Conservation (phyloP, 2,797 vertebrate species). For the Babyrousa celebensis region DNA sequence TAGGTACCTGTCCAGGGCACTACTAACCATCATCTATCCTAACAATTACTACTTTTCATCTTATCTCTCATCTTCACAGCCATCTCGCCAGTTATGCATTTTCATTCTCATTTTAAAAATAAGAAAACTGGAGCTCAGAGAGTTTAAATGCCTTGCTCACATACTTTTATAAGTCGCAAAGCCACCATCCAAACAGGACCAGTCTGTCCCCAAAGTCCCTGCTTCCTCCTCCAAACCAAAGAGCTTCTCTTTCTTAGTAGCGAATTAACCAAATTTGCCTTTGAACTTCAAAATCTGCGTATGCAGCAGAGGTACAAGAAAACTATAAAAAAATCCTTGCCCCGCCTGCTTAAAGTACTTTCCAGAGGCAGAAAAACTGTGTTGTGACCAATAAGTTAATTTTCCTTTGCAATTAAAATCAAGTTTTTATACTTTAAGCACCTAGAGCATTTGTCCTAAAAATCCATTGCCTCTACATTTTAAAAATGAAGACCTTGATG, state of each 20-base stretch:
- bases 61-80: not conserved
- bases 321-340: not conserved
- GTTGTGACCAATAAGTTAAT: not conserved
- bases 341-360: not conserved
- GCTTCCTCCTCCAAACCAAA: not conserved
- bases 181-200: not conserved
- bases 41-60: not conserved
- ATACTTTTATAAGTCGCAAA: not conserved
- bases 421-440: not conserved
- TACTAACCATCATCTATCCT: too few relatives aligned
- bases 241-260: not conserved
- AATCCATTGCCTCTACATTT: not conserved
- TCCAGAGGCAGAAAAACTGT: not conserved
- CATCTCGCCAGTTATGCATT: not conserved
- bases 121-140: not conserved
- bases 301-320: not conserved
- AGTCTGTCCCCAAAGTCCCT: not conserved
- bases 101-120: not conserved
- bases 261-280: not conserved
- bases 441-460: not conserved
- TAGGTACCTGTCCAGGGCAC: not conserved
- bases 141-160: not conserved
- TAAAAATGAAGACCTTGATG: not conserved
- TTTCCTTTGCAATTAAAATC: conserved; percentile 2
- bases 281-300: conserved; percentile 6